phyloP scores from a whole-genome alignment of 2,888 invertebrate genomes.

The Tupiocoris notatus region DNA sequence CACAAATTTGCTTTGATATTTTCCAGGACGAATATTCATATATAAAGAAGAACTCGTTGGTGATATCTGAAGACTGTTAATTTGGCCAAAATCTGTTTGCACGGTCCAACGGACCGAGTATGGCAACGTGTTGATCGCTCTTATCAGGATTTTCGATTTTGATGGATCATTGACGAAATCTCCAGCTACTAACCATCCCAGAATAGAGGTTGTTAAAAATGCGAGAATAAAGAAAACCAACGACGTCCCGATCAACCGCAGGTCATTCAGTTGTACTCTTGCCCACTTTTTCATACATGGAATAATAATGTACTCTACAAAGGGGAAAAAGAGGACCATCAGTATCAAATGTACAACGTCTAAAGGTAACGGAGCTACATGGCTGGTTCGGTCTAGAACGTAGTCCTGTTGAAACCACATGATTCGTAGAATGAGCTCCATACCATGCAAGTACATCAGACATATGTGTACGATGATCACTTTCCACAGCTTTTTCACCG shows the following conservation, averaged over 20 bases:
- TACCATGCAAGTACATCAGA: constrained; percentile 6
- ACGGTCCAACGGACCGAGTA: too few species aligned
- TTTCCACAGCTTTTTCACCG: not conserved
- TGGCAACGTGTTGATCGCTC: not conserved
- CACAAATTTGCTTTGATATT: too few species aligned
- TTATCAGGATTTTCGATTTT: not conserved
- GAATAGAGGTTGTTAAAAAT: not conserved
- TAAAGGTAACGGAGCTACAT: not conserved
- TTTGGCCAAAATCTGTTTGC: too few species aligned
- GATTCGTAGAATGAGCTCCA: constrained; percentile 2
- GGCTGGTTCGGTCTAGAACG: not conserved
- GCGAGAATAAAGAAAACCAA: not conserved
- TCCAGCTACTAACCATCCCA: not conserved
- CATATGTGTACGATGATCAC: not conserved
- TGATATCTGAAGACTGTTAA: too few species aligned
- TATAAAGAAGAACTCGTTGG: too few species aligned
- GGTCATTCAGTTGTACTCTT: not conserved
- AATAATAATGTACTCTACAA: not conserved
- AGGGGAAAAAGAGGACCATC: not conserved
- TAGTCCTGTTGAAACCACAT: constrained; percentile 4
- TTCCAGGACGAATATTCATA: too few species aligned
- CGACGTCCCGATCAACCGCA: not conserved
- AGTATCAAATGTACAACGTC: not conserved
- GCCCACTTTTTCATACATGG: not conserved
- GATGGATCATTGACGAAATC: not conserved